A percentile compares a stretch with the other conserved stretches of the same genome.
Conservation (phyloP, 2,113 vertebrate species). For the Coturnix japonica region DNA sequence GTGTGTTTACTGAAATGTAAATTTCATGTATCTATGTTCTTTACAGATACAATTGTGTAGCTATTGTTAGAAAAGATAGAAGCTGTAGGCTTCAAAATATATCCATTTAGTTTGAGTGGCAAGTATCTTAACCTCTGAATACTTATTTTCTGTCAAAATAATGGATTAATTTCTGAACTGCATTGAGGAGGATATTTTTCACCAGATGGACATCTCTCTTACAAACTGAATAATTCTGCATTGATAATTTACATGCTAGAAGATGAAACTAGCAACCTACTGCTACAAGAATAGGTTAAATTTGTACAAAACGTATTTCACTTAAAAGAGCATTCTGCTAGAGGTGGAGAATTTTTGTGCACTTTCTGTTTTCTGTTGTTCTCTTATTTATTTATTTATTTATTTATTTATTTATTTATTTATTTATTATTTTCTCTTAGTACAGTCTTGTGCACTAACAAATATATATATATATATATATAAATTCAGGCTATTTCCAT, state of each 20-base stretch:
- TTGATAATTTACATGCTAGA: not conserved
- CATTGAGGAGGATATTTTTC: not conserved
- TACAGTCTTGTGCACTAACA: constrained; percentile 40
- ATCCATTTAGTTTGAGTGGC: not conserved
- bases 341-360: not conserved
- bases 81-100: not conserved
- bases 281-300: not conserved
- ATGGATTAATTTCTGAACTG: not conserved
- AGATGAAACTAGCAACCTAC: constrained; percentile 4
- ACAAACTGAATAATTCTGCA: not conserved
- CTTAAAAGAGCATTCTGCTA: constrained; percentile 36
- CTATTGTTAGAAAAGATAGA: not conserved
- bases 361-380: not conserved
- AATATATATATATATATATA: not conserved
- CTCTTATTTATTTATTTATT: not conserved
- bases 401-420: not conserved
- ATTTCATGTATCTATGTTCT: not conserved
- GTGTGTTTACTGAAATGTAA: not conserved
- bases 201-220: not conserved
- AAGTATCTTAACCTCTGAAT: constrained; percentile 1
- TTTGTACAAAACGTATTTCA: constrained; percentile 47
- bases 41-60: not conserved
- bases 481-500: constrained; percentile 70
- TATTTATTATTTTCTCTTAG: not conserved
- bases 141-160: constrained; percentile 11